Evolutionary conservation across 1,140 invertebrate species (phyloP), one percentile per base, ranked within the genome.

Genomic region (Pygmarrhopalites habei): DNA sequence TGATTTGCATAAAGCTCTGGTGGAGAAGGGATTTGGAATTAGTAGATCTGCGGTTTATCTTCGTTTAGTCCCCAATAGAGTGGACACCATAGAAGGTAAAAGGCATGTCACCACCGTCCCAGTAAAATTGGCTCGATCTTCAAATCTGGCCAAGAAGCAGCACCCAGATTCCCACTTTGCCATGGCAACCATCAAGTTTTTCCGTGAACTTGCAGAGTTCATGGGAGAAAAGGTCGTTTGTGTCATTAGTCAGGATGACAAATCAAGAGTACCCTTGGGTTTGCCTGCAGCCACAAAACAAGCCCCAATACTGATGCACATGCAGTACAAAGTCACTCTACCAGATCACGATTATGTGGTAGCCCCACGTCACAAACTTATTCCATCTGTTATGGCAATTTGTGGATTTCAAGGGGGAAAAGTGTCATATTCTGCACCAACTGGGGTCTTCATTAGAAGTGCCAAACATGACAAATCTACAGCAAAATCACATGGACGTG

Each of bases 271-370:
- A 0, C 75, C 76, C 32, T 70, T 78, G 30, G 76, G 76, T 29
- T 60, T 76, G 21, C 73, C 75, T 52, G 76, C 74, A 55, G 76
- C 72, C 49, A 76, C 75, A 28, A 75, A 73, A 60, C 75, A 78
- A 69, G 63, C 72, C 15, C 71, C 69, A 14, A 51, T 74, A 10
- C 52, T 77, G 67, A 77, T 77, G 74, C 71, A 76, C 70, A 55
- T 78, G 41, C 73, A 78, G 49, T 78, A 77, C 65, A 53, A 67
- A 63, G 67, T 78, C 2, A 60, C 29, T 32, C 69, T 78, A 21
- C 74, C 77, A 30, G 75, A 78, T 70, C 76, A 78, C 72, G 77
- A 79, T 66, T 79, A 71, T 66, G 72, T 76, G 15, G 67, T 76
- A 64, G 76, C 72, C 28, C 41, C 61, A 30, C 30, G 43, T 10